phyloP scores from a whole-genome alignment of 2,888 invertebrate species.

The Esperia sulphurella region DNA sequence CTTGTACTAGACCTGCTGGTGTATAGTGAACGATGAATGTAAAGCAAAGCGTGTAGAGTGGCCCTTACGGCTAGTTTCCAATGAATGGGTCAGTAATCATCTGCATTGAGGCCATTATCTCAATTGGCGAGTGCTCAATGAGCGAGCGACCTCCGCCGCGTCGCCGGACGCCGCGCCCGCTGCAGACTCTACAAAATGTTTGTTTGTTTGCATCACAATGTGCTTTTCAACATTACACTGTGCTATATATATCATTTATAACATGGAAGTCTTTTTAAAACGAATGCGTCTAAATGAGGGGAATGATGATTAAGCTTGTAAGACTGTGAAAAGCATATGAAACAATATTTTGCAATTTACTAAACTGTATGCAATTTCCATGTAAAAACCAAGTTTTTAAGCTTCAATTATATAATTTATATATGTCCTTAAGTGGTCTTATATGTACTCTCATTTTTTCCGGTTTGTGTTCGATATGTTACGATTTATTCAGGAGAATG shows the following conservation, averaged over 20 bases:
- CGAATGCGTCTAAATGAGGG: too few species aligned
- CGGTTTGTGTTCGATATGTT: too few species aligned
- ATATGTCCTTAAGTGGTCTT: too few species aligned
- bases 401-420: too few species aligned
- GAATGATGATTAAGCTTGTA: too few species aligned
- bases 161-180: conserved; percentile 61
- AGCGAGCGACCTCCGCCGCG: conserved; percentile 59
- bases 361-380: too few species aligned
- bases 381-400: too few species aligned
- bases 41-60: background rate
- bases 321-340: too few species aligned
- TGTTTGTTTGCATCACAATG: conserved; percentile 38
- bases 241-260: background rate
- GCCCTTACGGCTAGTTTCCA: conserved; percentile 12
- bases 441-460: too few species aligned
- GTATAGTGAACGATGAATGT: background rate
- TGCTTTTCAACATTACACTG: conserved; percentile 10
- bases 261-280: background rate
- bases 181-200: conserved; percentile 15
- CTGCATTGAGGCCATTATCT: conserved; percentile 75
- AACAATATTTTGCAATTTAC: too few species aligned
- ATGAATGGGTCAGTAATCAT: conserved; percentile 60
- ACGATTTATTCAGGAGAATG: too few species aligned
- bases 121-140: conserved; percentile 74
- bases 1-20: too few species aligned